Evolutionary conservation across 1,140 invertebrate species (phyloP).

Genomic region (Amphibalanus amphitrite): DNA sequence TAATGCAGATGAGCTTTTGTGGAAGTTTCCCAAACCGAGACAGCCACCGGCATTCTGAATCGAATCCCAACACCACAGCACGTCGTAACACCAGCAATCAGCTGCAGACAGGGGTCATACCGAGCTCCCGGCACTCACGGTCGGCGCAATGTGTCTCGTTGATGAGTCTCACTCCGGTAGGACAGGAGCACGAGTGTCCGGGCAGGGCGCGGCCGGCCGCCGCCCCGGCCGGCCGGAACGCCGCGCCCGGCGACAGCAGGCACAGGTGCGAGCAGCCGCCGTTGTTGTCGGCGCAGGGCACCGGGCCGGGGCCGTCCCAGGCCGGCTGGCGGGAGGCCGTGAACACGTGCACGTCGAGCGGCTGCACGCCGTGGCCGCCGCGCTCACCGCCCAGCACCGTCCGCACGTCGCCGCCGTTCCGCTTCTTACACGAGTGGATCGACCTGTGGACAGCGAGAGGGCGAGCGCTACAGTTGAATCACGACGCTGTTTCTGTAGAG

Average conservation of each 20-base stretch:
- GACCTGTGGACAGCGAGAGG: constrained; percentile 13
- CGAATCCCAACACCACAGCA: too few species aligned
- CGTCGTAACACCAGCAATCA: too few species aligned
- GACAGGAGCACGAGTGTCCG: constrained; percentile 64
- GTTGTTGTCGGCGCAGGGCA: constrained; percentile 58
- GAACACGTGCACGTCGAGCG: constrained; percentile 66
- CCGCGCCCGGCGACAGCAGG: constrained; percentile 46
- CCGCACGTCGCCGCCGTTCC: constrained; percentile 22
- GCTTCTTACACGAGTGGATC: constrained; percentile 45
- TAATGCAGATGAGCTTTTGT: too few species aligned
- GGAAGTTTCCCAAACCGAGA: too few species aligned
- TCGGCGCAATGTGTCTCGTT: constrained; percentile 45
- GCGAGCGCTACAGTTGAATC: too few species aligned
- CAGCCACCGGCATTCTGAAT: too few species aligned
- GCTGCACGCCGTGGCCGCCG: constrained; percentile 44
- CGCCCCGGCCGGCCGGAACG: too few species aligned
- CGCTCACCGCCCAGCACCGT: constrained; percentile 23
- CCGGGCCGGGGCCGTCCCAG: constrained; percentile 39
- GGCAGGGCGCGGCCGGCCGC: constrained; percentile 51
- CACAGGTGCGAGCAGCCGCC: constrained; percentile 85
- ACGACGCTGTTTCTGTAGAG: too few species aligned
- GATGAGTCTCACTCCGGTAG: constrained; percentile 66
- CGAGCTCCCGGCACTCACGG: too few species aligned
- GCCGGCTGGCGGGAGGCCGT: constrained; percentile 37
- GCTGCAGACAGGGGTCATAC: too few species aligned